These are phyloP conservation scores for Cantharis rustica DNA, from an alignment of 2,888 invertebrate species.

Conservation along the genomic window DNA sequence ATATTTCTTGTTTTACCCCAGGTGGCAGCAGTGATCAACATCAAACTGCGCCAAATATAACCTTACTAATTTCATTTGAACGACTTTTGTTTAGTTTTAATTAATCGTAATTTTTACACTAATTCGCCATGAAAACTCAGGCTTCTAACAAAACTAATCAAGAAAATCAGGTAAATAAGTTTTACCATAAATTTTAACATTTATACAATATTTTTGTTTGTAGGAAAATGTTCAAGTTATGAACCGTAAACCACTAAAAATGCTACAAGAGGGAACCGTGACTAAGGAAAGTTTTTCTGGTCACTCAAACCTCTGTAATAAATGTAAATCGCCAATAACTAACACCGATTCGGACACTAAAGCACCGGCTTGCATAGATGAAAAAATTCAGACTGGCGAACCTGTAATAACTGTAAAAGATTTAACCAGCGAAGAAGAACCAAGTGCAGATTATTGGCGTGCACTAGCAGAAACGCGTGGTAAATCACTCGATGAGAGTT, in stretches of 20 bases:
- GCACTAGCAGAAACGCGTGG: slow-evolving; percentile 75
- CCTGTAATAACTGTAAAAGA: slow-evolving; percentile 68
- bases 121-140: background rate
- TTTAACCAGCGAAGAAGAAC: slow-evolving; percentile 65
- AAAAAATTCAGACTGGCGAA: slow-evolving; percentile 63
- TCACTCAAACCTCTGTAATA: background rate
- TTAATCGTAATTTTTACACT: background rate
- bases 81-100: background rate
- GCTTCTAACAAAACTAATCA: background rate
- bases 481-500: slow-evolving; percentile 71
- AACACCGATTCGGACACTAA: background rate
- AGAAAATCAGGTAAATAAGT: background rate
- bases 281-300: background rate
- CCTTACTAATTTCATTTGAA: background rate
- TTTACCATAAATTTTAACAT: background rate
- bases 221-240: background rate
- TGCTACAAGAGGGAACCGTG: background rate
- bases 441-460: slow-evolving; percentile 79
- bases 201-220: background rate
- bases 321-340: background rate
- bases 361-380: background rate
- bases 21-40: background rate
- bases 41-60: background rate
- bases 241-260: background rate
- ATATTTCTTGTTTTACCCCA: no score